Evolutionary conservation across 1,140 invertebrate species (phyloP).

Genomic region (Chymomyza costata): DNA sequence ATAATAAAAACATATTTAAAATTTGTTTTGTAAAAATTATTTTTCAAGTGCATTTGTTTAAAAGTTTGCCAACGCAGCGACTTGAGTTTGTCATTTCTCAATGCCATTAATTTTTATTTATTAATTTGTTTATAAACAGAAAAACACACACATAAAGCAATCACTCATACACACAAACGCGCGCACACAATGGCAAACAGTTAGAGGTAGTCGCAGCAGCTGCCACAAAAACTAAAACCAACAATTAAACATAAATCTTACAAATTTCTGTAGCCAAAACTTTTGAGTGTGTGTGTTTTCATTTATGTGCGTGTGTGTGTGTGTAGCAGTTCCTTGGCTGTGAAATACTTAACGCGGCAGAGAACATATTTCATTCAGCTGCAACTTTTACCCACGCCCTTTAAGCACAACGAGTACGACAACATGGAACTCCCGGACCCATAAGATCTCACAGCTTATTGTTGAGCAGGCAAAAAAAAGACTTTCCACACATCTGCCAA

Average conservation of each 20-base stretch:
- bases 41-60: no score
- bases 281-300: no score
- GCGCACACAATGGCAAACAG: no score
- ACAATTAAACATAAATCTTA: slow-evolving; percentile 73
- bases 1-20: no score
- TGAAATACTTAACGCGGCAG: slow-evolving; percentile 64
- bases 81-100: slow-evolving; percentile 52
- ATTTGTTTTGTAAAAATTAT: no score
- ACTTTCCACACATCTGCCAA: slow-evolving; percentile 50
- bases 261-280: slow-evolving; percentile 71
- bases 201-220: no score
- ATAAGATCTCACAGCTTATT: not conserved
- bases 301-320: not conserved
- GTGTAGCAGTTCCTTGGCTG: slow-evolving; percentile 16
- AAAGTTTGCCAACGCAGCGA: no score
- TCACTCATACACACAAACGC: slow-evolving; percentile 13
- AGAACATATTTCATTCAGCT: slow-evolving; percentile 68
- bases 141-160: slow-evolving; percentile 13
- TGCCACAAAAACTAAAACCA: slow-evolving; percentile 70
- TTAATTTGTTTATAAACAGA: slow-evolving; percentile 60
- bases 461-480: slow-evolving; percentile 35
- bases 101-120: slow-evolving; percentile 68
- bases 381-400: slow-evolving; percentile 65
- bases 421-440: slow-evolving; percentile 30
- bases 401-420: no score